These are phyloP conservation scores for Oncorhynchus clarkii DNA, from an alignment of 2,113 vertebrate genomes.

Conservation along the genomic window DNA sequence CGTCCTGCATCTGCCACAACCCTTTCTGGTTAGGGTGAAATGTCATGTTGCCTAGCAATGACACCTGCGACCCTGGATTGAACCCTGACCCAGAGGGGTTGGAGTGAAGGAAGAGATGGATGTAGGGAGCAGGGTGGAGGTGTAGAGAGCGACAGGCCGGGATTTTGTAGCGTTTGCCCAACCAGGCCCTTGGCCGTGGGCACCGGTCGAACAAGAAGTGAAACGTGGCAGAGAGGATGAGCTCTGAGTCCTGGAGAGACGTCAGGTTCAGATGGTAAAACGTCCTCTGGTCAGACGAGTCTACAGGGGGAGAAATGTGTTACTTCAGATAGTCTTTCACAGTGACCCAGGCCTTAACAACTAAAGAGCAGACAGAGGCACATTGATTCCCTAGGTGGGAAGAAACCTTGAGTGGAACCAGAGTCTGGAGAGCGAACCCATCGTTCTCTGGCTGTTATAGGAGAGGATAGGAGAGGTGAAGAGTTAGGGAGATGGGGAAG, in stretches of 20 bases:
- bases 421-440: slow-evolving; percentile 13
- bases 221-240: slow-evolving; percentile 84
- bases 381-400: not conserved
- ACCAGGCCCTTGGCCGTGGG: slow-evolving; percentile 62
- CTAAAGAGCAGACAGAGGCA: not conserved
- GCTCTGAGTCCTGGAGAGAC: slow-evolving; percentile 87
- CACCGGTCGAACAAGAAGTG: slow-evolving; percentile 82
- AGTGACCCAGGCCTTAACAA: not conserved
- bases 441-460: not conserved
- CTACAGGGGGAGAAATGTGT: slow-evolving; percentile 51
- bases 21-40: slow-evolving; percentile 75
- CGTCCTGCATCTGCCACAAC: slow-evolving; percentile 85
- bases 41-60: slow-evolving; percentile 77
- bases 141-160: slow-evolving; percentile 73
- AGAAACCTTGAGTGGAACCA: slow-evolving; percentile 50
- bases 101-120: slow-evolving; percentile 77
- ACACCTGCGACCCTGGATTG: slow-evolving; percentile 54
- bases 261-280: slow-evolving; percentile 87
- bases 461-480: not conserved
- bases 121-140: slow-evolving; percentile 54
- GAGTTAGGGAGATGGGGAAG: no score
- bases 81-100: slow-evolving; percentile 63
- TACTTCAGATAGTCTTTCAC: not conserved
- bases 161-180: slow-evolving; percentile 82
- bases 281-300: slow-evolving; percentile 38